Conservation (phyloP, 64 coral and sea anemone genomes). For the Montipora cactus region DNA sequence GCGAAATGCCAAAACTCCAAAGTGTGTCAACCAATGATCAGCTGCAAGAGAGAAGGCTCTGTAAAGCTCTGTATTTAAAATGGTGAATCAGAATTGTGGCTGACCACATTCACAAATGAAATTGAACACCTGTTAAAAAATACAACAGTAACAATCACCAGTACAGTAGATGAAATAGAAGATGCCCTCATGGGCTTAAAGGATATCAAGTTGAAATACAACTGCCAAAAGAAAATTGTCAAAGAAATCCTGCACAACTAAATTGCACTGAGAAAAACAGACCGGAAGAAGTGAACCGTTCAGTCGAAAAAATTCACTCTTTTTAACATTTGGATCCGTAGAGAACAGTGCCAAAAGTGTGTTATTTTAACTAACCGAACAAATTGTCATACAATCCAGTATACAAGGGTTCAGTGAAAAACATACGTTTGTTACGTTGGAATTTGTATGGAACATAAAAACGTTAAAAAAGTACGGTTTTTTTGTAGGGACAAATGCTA, state of each 20-base stretch:
- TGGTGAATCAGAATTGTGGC: slow-evolving; percentile 37
- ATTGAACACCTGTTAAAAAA: slow-evolving; percentile 21
- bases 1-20: slow-evolving; percentile 49
- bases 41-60: slow-evolving; percentile 35
- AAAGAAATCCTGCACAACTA: neutral
- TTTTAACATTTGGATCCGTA: slow-evolving; percentile 17
- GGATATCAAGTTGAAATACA: too few relatives aligned
- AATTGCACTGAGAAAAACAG: slow-evolving; percentile 13
- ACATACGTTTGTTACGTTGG: neutral
- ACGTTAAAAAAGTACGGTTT: slow-evolving; percentile 6
- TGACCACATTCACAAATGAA: slow-evolving; percentile 52
- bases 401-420: neutral
- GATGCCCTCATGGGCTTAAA: too few relatives aligned
- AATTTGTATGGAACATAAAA: neutral
- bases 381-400: too few relatives aligned
- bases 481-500: slow-evolving; percentile 11
- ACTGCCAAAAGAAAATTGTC: too few relatives aligned
- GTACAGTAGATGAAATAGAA: slow-evolving; percentile 38
- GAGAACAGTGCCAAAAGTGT: slow-evolving; percentile 17
- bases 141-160: slow-evolving; percentile 6
- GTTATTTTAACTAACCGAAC: neutral
- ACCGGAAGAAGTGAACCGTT: neutral
- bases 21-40: slow-evolving; percentile 17
- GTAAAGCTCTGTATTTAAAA: slow-evolving; percentile 43
- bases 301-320: slow-evolving; percentile 1